A percentile compares a stretch with the other conserved stretches of the same genome.
These are phyloP conservation scores for Pyrochroa serraticornis DNA, from an alignment of 2,888 invertebrate genomes.

Conservation along the genomic window DNA sequence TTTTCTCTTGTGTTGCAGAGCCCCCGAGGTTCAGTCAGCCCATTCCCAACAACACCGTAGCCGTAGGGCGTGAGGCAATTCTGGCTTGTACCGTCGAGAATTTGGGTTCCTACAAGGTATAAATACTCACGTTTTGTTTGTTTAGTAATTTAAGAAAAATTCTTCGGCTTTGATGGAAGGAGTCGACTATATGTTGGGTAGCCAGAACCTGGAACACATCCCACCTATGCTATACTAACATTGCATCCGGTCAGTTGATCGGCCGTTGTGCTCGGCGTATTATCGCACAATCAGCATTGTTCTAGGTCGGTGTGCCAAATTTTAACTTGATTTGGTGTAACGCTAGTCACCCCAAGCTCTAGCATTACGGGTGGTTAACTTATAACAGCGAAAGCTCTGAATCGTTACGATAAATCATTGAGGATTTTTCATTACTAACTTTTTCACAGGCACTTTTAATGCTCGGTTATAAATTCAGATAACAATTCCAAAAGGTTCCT, in stretches of 20 bases:
- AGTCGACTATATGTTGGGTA: conserved; percentile 5
- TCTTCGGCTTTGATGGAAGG: conserved; percentile 1
- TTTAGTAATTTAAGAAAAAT: background rate
- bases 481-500: conserved; percentile 31
- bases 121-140: conserved; percentile 22
- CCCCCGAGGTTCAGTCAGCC: conserved; percentile 83
- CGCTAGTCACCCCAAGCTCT: background rate
- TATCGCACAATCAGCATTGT: conserved; percentile 14
- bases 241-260: conserved; percentile 15
- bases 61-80: conserved; percentile 83
- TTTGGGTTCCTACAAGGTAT: conserved; percentile 82
- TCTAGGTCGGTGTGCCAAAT: conserved; percentile 3
- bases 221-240: background rate
- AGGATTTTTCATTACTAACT: conserved; percentile 35
- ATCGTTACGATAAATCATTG: conserved; percentile 27
- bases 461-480: conserved; percentile 34
- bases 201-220: conserved; percentile 1
- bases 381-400: background rate
- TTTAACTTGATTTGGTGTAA: background rate
- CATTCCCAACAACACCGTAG: conserved; percentile 81
- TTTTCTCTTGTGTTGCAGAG: conserved; percentile 61
- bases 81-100: conserved; percentile 84
- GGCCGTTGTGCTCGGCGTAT: background rate
- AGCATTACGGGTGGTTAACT: conserved; percentile 10
- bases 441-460: conserved; percentile 31